Conservation (phyloP, 2,888 invertebrate genomes). For the Gari tellinella region DNA sequence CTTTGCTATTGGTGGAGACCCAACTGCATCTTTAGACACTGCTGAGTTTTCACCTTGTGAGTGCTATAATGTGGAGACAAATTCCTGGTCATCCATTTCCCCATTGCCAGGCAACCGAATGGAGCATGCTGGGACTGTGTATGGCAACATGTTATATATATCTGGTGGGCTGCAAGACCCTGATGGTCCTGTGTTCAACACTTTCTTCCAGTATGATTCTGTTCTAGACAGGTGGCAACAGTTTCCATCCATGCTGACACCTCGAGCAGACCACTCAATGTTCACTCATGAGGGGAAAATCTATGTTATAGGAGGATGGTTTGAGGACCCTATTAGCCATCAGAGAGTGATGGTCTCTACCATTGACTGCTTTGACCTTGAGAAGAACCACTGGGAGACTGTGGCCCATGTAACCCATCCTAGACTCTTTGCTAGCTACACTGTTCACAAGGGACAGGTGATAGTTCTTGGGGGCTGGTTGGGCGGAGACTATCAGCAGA, state of each 20-base stretch:
- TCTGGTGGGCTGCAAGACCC: constrained; percentile 87
- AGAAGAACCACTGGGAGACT: constrained; percentile 87
- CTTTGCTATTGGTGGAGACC: constrained; percentile 85
- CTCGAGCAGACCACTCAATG: constrained; percentile 80
- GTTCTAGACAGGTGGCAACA: constrained; percentile 67
- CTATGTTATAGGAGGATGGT: constrained; percentile 84
- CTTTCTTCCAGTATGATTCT: constrained; percentile 73
- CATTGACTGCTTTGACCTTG: constrained; percentile 88
- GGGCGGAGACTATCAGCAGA: constrained; percentile 89
- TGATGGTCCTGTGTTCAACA: constrained; percentile 86
- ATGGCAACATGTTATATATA: constrained; percentile 83
- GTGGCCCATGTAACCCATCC: constrained; percentile 88
- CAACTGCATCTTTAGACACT: constrained; percentile 84
- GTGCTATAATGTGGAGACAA: constrained; percentile 67
- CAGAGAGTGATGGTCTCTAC: constrained; percentile 87
- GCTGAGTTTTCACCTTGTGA: constrained; percentile 73
- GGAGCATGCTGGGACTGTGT: constrained; percentile 78
- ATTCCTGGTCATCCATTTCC: constrained; percentile 71
- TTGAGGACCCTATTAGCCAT: constrained; percentile 84
- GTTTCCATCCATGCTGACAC: constrained; percentile 66
- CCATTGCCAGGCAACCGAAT: constrained; percentile 74
- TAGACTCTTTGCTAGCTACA: constrained; percentile 89
- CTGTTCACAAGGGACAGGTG: constrained; percentile 87
- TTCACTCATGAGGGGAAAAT: constrained; percentile 66
- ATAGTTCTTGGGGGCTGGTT: constrained; percentile 90